These are phyloP conservation scores for Cheirogaleus major DNA, from an alignment of 2,797 vertebrate genomes.

Conservation along the genomic window DNA sequence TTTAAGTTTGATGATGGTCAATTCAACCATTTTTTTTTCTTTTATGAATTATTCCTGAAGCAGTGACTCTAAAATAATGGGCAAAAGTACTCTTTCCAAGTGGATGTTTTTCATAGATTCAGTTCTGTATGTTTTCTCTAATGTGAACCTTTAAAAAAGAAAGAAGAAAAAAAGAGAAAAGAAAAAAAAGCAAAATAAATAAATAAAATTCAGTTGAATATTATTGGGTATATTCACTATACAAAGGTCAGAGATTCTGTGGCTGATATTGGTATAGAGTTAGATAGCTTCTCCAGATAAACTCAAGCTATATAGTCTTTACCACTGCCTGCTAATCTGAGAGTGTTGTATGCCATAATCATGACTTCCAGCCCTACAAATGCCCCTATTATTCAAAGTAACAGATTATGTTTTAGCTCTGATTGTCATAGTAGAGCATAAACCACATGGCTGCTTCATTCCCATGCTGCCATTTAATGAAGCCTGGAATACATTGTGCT, in stretches of 20 bases:
- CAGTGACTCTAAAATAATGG: neutral
- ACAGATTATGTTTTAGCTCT: neutral
- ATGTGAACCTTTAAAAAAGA: neutral
- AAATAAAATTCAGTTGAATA: neutral
- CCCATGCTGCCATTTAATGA: neutral
- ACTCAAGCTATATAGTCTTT: neutral
- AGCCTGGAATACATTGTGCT: neutral
- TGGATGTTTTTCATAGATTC: neutral
- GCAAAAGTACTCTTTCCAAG: neutral
- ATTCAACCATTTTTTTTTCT: neutral
- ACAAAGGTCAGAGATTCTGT: neutral
- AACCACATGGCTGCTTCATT: neutral
- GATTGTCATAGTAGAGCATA: neutral
- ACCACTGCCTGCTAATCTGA: neutral
- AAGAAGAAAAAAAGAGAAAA: neutral
- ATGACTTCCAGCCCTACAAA: neutral
- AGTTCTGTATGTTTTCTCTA: neutral
- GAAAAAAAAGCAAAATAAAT: neutral
- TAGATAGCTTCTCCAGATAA: neutral
- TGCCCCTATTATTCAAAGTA: neutral
- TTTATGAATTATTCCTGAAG: neutral
- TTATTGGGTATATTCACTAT: neutral
- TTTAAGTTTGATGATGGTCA: neutral
- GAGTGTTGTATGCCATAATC: neutral
- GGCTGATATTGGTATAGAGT: neutral